phyloP scores from a whole-genome alignment of 2,888 invertebrate species.

The Pteria penguin region DNA sequence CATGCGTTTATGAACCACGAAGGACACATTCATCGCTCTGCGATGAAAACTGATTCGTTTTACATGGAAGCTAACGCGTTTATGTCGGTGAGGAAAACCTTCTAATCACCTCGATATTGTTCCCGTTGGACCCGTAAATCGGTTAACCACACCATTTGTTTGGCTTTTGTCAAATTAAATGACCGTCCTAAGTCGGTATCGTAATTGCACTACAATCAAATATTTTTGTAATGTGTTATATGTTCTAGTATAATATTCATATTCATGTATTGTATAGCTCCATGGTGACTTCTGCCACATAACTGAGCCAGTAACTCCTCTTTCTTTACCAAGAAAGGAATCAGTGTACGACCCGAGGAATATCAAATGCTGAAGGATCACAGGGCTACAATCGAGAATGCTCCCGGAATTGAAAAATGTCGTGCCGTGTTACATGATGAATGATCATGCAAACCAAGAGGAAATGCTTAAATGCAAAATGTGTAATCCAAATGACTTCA shows the following conservation, averaged over 20 bases:
- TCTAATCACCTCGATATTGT: constrained; percentile 21
- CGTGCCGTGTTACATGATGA: constrained; percentile 2
- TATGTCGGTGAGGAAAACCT: constrained; percentile 43
- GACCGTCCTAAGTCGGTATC: no score
- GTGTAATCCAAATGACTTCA: constrained; percentile 38
- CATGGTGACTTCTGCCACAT: no score
- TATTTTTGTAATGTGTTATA: no score
- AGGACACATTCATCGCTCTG: background rate
- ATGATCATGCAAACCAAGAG: constrained; percentile 33
- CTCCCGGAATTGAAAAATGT: constrained; percentile 17
- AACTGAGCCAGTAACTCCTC: no score
- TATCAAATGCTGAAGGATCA: constrained; percentile 22
- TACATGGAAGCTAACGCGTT: no score
- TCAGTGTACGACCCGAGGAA: constrained; percentile 33
- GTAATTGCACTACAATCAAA: no score
- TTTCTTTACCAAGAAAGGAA: constrained; percentile 35
- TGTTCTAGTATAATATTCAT: no score
- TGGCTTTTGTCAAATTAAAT: no score
- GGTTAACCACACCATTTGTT: no score
- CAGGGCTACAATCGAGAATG: constrained; percentile 6
- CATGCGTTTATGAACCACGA: constrained; percentile 15
- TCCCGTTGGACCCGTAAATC: no score
- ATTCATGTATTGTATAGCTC: no score
- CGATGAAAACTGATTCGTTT: no score
- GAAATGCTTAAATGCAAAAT: constrained; percentile 25